phyloP scores from a whole-genome alignment of 2,888 invertebrate genomes.

The Poecilobothrus nobilitatus region DNA sequence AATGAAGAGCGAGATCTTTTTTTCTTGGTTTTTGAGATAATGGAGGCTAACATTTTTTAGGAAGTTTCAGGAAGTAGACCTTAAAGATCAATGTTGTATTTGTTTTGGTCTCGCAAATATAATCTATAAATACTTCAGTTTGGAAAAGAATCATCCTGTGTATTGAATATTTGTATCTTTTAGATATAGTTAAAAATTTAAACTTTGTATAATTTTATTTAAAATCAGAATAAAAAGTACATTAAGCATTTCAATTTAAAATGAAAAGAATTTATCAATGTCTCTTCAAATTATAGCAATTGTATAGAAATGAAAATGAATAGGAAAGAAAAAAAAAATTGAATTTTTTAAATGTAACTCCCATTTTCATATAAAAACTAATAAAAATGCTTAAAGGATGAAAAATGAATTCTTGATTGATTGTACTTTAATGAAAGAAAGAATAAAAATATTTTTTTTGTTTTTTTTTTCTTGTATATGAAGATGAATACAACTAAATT shows the following conservation, averaged over 20 bases:
- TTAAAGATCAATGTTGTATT: no score
- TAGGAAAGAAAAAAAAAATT: background rate
- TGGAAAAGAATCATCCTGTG: no score
- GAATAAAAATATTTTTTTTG: no score
- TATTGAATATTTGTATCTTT: no score
- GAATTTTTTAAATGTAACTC: background rate
- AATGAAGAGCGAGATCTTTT: no score
- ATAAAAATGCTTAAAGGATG: background rate
- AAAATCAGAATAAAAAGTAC: background rate
- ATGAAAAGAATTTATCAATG: background rate
- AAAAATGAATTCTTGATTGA: conserved; percentile 4
- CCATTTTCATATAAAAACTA: background rate
- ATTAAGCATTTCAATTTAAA: background rate
- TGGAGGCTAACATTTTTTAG: no score
- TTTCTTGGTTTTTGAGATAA: no score
- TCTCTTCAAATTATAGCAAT: background rate
- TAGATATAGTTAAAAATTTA: no score
- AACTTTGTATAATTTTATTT: no score
- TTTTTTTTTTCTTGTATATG: background rate
- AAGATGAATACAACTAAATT: background rate
- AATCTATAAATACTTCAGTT: no score
- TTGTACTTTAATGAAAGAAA: background rate
- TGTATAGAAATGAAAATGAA: background rate
- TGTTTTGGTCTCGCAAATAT: no score
- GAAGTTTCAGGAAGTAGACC: no score